Base-by-base conservation (phyloP, 2,888 invertebrate species). In the Eledona agricola region DNA sequence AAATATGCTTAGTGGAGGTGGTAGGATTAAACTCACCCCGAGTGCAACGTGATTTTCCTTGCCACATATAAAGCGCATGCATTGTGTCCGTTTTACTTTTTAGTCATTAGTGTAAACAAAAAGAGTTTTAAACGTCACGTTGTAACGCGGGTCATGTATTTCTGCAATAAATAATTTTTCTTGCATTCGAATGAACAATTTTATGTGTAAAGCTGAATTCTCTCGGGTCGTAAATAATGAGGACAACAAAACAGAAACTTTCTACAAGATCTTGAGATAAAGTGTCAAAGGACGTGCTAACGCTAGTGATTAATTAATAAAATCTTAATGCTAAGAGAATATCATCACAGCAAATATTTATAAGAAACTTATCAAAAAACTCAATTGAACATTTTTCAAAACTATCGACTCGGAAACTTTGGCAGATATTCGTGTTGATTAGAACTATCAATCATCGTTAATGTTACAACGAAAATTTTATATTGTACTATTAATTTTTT, bases 231-330 rank as follows among this genome's bases (percentile, higher is more conserved):
- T 42, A 42, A 42, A 42, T 42, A 47, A 47, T 29, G 47, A 37
- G 25, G 45, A 45, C 23, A 31, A 25, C 9, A 16, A 16, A 29
- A 47, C 47, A 47, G 38, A 49, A 49, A 49, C 31, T 49, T 38
- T 16, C 13, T 31, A 12, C 28, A 17, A 29, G 25, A 37, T 29
- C 51, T 29, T 45, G 37, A 22, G 29, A 45, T 37, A 43, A 37
- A 43, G 38, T 51, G 51, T 45, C 51, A 43, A 45, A 51, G 35
- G 29, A 32, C 25, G 25, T 23, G 34, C 32, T 34, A 23, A 34
- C 34, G 34, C 22, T 29, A 32, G 25, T 49, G 38, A 38, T 49
- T 49, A 49, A 49, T 49, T 49, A 45, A 45, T 45, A 45, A 45
- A 20, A 34, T 45, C 23, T 34, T 25, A 45, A 29, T 20, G 31